Base-by-base conservation (phyloP, 2,113 vertebrate species). In the Chaetops frenatus region DNA sequence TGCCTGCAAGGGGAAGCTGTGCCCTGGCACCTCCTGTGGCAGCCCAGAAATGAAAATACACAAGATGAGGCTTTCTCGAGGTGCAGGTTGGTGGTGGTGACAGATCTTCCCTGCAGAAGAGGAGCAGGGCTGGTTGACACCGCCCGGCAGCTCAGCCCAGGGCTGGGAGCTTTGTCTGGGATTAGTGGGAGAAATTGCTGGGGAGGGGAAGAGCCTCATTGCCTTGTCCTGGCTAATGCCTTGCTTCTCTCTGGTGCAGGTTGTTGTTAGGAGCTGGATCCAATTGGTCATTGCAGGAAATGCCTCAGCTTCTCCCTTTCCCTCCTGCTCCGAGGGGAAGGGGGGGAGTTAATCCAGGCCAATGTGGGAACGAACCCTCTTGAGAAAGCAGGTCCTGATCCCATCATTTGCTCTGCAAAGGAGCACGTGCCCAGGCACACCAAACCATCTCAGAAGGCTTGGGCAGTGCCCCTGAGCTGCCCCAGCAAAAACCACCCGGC, bases 261-360 rank as follows among this genome's bases (percentile, higher is more conserved):
- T 65, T 90, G 87, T 62, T 71, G 45, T 88, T 17, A 42, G 90
- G 70, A 92, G 61, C 73, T 60, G 88, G 81, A 91, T 79, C 82
- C 85, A 87, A 88, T 91, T 79, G 76, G 48, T 44, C 50, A 3
- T 35, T 61, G 90, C 92, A 94, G 90, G 81, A 91, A 94, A 48
- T 79, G 53, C 65, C 61, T 89, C 8, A 0, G 84, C 70, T 51
- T 64, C 65, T 72, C 84, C 71, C 7, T 2, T n/a, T 44, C 42
- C 79, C 73, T 53, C 90, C 61, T 31, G 51, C 70, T 47, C 18
- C 1, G 17, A 38, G 76, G 38, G 50, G n/a, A 35, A 61, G 31
- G 14, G 74, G 67, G 57, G 36, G 61, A 65, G 74, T 76, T 93
- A 92, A 94, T 80, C 87, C 81, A 38, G n/a, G 40, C 57, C 38